Evolutionary conservation across 2,113 vertebrate species (phyloP).

Genomic region (Nyctereutes procyonoides): DNA sequence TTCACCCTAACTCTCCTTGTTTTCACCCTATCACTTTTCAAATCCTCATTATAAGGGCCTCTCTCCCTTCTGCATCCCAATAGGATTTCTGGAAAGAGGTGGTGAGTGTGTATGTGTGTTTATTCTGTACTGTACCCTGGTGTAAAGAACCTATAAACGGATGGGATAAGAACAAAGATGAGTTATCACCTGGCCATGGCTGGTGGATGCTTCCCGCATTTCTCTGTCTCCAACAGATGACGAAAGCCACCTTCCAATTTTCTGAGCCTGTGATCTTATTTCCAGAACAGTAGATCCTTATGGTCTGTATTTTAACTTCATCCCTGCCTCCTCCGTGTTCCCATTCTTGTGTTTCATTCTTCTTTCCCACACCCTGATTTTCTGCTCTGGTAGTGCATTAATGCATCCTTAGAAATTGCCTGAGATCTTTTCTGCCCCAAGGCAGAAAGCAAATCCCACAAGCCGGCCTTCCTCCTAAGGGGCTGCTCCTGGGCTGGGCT

Average conservation of each 20-base stretch:
- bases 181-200: background rate
- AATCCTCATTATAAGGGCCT: background rate
- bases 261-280: background rate
- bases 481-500: rapidly evolving
- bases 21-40: constrained; percentile 18
- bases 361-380: background rate
- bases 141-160: background rate
- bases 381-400: background rate
- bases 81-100: background rate
- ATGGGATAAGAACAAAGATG: background rate
- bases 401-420: background rate
- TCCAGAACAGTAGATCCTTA: background rate
- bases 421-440: background rate
- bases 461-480: rapidly evolving
- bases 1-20: background rate
- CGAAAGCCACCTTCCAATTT: background rate
- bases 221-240: background rate
- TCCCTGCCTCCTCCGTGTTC: background rate
- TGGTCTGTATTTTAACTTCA: background rate
- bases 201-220: background rate
- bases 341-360: background rate
- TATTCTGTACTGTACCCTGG: too few species aligned
- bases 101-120: background rate
- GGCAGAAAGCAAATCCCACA: background rate
- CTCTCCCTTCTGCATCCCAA: background rate